phyloP scores from a whole-genome alignment of 2,888 invertebrate species.

The Xiphydria camelus region DNA sequence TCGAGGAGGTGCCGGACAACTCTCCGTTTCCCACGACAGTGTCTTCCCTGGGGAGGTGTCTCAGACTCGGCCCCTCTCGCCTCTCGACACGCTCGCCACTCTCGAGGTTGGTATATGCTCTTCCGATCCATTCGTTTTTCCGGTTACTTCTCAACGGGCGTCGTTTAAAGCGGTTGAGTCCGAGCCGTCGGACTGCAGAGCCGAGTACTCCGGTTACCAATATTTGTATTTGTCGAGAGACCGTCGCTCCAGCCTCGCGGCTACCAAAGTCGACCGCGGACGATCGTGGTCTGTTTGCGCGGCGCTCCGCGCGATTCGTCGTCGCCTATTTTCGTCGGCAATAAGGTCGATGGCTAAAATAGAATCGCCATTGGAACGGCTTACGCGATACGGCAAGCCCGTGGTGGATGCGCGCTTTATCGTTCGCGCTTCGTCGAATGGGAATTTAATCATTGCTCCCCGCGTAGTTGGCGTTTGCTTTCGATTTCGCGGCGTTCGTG shows the following conservation, averaged over 20 bases:
- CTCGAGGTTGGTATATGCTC: slow-evolving; percentile 54
- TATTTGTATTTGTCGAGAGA: no score
- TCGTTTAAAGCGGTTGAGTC: no score
- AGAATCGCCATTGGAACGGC: slow-evolving; percentile 14
- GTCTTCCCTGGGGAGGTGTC: slow-evolving; percentile 78
- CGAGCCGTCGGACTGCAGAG: no score
- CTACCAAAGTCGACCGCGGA: no score
- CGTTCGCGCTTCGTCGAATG: slow-evolving; percentile 3
- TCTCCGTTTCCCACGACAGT: slow-evolving; percentile 89
- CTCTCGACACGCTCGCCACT: slow-evolving; percentile 47
- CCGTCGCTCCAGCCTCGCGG: no score
- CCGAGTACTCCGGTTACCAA: no score
- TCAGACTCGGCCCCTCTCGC: slow-evolving; percentile 50
- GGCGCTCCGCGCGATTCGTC: slow-evolving; percentile 8
- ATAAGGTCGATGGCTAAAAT: slow-evolving; percentile 32
- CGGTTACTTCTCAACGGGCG: no score
- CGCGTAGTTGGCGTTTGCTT: not conserved
- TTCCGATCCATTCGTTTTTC: no score
- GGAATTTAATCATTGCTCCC: slow-evolving; percentile 2
- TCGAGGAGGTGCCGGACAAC: slow-evolving; percentile 60
- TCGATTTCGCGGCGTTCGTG: no score
- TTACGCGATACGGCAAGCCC: slow-evolving; percentile 4
- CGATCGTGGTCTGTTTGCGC: no score
- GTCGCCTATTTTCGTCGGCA: slow-evolving; percentile 27
- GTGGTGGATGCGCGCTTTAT: slow-evolving; percentile 10